Evolutionary conservation across 2,797 vertebrate genomes (phyloP).

Genomic region (Linurgus olivaceus): DNA sequence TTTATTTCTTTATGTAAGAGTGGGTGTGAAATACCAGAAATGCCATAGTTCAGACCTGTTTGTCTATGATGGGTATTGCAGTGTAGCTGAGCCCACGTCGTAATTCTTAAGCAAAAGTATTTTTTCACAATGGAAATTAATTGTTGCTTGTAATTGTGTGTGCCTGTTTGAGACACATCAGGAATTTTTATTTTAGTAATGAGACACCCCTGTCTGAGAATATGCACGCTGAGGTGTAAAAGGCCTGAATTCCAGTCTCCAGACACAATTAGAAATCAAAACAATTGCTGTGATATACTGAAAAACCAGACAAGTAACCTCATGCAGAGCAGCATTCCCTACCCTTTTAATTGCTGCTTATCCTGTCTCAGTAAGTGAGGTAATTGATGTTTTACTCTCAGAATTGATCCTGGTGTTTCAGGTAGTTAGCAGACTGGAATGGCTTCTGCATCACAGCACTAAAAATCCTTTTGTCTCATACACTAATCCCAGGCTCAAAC

Average conservation of each 20-base stretch:
- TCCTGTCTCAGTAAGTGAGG: slow-evolving; percentile 36
- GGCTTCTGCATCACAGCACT: not conserved
- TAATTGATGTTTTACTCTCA: slow-evolving; percentile 56
- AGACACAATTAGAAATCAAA: slow-evolving; percentile 4
- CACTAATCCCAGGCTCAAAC: slow-evolving; percentile 12
- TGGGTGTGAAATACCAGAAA: not conserved
- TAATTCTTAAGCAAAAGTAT: not conserved
- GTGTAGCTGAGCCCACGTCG: not conserved
- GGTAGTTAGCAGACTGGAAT: slow-evolving; percentile 33
- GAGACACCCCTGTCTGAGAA: not conserved
- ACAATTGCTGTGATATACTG: not conserved
- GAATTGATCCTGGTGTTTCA: slow-evolving; percentile 22
- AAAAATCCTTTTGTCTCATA: slow-evolving; percentile 13
- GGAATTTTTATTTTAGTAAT: not conserved
- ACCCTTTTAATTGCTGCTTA: slow-evolving; percentile 46
- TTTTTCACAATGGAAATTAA: not conserved
- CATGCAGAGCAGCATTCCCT: not conserved
- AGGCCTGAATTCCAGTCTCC: not conserved
- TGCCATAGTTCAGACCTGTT: not conserved
- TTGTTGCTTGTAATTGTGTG: not conserved
- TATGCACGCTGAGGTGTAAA: not conserved
- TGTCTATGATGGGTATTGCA: accelerated
- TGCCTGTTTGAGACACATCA: not conserved
- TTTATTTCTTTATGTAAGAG: not conserved
- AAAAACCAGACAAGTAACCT: not conserved